A percentile compares a stretch with the other conserved stretches of the same genome.
phyloP scores from a whole-genome alignment of 1,140 invertebrate species.

The Battus philenor region DNA sequence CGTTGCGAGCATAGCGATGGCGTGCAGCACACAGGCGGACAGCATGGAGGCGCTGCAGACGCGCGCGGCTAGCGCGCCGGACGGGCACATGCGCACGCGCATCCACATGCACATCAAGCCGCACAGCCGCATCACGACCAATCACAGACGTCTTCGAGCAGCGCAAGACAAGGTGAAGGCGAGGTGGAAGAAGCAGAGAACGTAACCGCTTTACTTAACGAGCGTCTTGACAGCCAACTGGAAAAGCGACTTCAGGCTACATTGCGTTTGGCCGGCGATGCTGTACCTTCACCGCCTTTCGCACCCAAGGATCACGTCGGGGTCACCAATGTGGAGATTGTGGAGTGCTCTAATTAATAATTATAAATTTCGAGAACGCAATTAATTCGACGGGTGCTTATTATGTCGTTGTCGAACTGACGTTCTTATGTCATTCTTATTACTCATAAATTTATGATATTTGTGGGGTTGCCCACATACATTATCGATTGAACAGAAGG shows the following conservation, averaged over 20 bases:
- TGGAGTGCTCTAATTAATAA: too few species aligned
- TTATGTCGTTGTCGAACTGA: too few species aligned
- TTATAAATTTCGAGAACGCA: too few species aligned
- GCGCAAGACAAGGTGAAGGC: background rate
- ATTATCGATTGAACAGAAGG: too few species aligned
- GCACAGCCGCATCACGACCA: constrained; percentile 5
- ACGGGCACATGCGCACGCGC: constrained; percentile 2
- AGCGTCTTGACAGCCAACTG: constrained; percentile 23
- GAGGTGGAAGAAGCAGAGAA: constrained; percentile 4
- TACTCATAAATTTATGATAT: too few species aligned
- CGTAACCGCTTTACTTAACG: constrained; percentile 10
- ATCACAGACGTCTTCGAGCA: constrained; percentile 1
- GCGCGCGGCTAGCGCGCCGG: constrained; percentile 1
- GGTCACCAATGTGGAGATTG: constrained; percentile 47
- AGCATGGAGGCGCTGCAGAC: constrained; percentile 4
- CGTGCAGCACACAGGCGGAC: constrained; percentile 8
- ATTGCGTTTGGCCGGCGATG: constrained; percentile 35
- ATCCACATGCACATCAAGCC: background rate
- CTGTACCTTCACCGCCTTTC: constrained; percentile 20
- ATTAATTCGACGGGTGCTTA: too few species aligned
- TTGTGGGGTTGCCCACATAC: too few species aligned
- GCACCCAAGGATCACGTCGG: constrained; percentile 30
- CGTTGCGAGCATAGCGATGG: constrained; percentile 30
- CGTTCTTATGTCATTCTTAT: too few species aligned
- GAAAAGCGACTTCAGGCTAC: constrained; percentile 28